phyloP scores from a whole-genome alignment of 2,113 vertebrate species.

The Hemiprocne comata region DNA sequence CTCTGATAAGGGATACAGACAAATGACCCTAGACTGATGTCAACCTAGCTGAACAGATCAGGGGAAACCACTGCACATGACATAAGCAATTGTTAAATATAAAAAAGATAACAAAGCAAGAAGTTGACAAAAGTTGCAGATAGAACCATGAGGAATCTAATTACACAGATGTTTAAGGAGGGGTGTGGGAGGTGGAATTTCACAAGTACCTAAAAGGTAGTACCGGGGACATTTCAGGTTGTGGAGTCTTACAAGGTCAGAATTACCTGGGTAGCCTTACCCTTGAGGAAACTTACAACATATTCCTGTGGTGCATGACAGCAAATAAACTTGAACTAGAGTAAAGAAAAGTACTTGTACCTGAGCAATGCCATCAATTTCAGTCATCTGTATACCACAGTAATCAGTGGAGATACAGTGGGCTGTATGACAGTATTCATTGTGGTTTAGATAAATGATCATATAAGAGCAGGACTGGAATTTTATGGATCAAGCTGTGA shows the following conservation, averaged over 20 bases:
- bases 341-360: slow-evolving; percentile 78
- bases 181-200: neutral
- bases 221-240: neutral
- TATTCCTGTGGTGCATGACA: slow-evolving; percentile 88
- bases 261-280: neutral
- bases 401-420: slow-evolving; percentile 90
- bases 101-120: neutral
- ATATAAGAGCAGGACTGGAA: slow-evolving; percentile 82
- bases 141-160: neutral
- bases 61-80: neutral
- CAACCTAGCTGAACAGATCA: neutral
- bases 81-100: neutral
- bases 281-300: slow-evolving; percentile 84
- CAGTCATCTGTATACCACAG: slow-evolving; percentile 87
- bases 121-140: too few relatives aligned
- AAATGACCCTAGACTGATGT: neutral
- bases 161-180: neutral
- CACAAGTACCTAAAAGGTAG: neutral
- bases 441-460: slow-evolving; percentile 84
- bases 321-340: slow-evolving; percentile 83
- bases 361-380: slow-evolving; percentile 83
- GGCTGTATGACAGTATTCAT: slow-evolving; percentile 88
- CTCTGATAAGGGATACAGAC: neutral
- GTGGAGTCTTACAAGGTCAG: neutral
- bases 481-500: slow-evolving; percentile 85